Evolutionary conservation across 2,888 invertebrate genomes (phyloP).

Genomic region (Apamea epomidion): DNA sequence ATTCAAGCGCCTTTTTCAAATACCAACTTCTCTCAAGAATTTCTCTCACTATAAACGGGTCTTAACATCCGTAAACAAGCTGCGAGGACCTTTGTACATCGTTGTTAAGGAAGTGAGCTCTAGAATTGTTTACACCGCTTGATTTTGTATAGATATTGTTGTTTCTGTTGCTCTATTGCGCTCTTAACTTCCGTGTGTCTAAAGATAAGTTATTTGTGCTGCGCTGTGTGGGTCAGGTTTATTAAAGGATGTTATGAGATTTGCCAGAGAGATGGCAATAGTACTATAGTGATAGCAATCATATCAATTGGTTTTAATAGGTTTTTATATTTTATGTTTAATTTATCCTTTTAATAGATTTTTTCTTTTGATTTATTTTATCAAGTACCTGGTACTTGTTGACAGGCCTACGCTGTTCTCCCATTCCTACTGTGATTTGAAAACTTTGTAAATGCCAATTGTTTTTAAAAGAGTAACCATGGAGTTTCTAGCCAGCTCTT

Average conservation of each 20-base stretch:
- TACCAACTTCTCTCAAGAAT: neutral
- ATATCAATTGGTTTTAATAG: too few species aligned
- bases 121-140: conserved; percentile 64
- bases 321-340: too few species aligned
- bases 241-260: neutral
- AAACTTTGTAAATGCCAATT: too few species aligned
- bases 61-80: conserved; percentile 58
- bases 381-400: too few species aligned
- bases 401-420: too few species aligned
- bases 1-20: neutral
- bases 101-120: conserved; percentile 57
- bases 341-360: too few species aligned
- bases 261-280: neutral
- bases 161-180: conserved; percentile 34
- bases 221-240: neutral
- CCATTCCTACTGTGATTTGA: too few species aligned
- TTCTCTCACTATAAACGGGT: conserved; percentile 21
- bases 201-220: conserved; percentile 48
- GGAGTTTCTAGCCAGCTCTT: too few species aligned
- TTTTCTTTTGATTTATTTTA: too few species aligned
- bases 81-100: conserved; percentile 50
- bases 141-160: conserved; percentile 66
- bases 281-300: neutral
- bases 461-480: too few species aligned
- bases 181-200: conserved; percentile 46